These are phyloP conservation scores for Cebidichthys violaceus DNA, from an alignment of 2,113 vertebrate species.

Conservation along the genomic window DNA sequence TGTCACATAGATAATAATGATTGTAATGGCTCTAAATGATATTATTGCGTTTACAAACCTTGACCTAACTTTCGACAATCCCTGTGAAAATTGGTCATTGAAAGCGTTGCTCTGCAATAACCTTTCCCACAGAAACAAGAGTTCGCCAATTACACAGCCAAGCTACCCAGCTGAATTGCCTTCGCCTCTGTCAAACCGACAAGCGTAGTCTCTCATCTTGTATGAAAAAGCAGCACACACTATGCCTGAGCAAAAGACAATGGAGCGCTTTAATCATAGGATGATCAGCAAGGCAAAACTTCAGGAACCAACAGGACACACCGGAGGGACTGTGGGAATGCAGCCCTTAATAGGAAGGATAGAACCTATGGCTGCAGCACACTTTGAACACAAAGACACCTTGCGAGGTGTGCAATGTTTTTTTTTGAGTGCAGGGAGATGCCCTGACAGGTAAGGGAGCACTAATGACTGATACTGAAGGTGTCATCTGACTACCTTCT, in stretches of 20 bases:
- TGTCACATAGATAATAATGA: conserved; percentile 69
- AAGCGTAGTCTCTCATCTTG: conserved; percentile 60
- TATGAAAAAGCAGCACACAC: conserved; percentile 46
- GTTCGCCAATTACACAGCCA: conserved; percentile 63
- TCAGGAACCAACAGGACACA: conserved; percentile 60
- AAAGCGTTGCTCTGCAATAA: conserved; percentile 69
- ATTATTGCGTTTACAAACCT: conserved; percentile 74
- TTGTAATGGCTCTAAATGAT: conserved; percentile 72
- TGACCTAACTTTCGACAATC: conserved; percentile 72
- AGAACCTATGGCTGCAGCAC: conserved; percentile 58
- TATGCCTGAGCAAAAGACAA: conserved; percentile 52
- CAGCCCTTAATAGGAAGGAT: conserved; percentile 56
- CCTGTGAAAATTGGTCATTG: conserved; percentile 69
- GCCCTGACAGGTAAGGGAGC: conserved; percentile 61
- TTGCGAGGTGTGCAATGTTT: conserved; percentile 62
- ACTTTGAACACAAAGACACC: conserved; percentile 74
- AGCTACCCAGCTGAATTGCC: conserved; percentile 59
- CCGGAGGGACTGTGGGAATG: conserved; percentile 59
- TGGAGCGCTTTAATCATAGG: conserved; percentile 72
- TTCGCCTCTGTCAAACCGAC: conserved; percentile 65
- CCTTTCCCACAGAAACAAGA: conserved; percentile 72
- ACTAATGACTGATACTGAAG: conserved; percentile 59
- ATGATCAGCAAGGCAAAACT: conserved; percentile 69
- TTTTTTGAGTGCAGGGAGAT: conserved; percentile 57
- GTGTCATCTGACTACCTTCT: conserved; percentile 8